Evolutionary conservation across 2,888 invertebrate species (phyloP).

Genomic region (Creontiades dilutus): DNA sequence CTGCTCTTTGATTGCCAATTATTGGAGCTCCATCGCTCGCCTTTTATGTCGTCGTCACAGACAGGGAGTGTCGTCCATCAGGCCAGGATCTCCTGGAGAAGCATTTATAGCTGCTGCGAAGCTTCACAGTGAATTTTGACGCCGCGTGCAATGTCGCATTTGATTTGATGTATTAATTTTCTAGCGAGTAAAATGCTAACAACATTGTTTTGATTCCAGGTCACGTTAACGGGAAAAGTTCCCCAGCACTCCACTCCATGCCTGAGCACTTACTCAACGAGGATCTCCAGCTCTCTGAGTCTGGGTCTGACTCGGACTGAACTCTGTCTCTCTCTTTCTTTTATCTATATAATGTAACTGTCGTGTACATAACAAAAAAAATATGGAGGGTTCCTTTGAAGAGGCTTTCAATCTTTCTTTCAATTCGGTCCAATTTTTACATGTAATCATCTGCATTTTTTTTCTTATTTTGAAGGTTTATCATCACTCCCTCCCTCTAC

Average conservation of each 20-base stretch:
- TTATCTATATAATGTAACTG: slow-evolving; percentile 47
- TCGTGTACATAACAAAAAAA: slow-evolving; percentile 65
- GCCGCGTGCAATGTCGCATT: too few relatives aligned
- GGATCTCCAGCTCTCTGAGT: slow-evolving; percentile 92
- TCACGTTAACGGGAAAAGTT: slow-evolving; percentile 78
- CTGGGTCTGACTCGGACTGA: slow-evolving; percentile 89
- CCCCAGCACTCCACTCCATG: slow-evolving; percentile 78
- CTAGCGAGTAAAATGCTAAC: neutral
- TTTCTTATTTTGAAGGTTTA: neutral
- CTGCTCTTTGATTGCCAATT: too few relatives aligned
- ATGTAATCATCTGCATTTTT: slow-evolving; percentile 17
- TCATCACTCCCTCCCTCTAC: neutral
- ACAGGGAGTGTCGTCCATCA: too few relatives aligned
- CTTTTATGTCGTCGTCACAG: too few relatives aligned
- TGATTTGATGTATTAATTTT: too few relatives aligned
- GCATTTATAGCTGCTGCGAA: too few relatives aligned
- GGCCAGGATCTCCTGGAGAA: too few relatives aligned
- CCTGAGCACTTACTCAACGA: slow-evolving; percentile 87
- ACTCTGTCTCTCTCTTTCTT: slow-evolving; percentile 59
- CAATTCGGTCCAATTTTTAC: neutral
- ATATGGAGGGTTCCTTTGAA: neutral
- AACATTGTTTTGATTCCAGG: slow-evolving; percentile 76
- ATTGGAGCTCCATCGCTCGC: too few relatives aligned
- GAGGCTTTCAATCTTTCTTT: neutral
- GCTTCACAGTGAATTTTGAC: too few relatives aligned